Base-by-base conservation (phyloP, 2,888 invertebrate genomes). In the Oasisia sp. region DNA sequence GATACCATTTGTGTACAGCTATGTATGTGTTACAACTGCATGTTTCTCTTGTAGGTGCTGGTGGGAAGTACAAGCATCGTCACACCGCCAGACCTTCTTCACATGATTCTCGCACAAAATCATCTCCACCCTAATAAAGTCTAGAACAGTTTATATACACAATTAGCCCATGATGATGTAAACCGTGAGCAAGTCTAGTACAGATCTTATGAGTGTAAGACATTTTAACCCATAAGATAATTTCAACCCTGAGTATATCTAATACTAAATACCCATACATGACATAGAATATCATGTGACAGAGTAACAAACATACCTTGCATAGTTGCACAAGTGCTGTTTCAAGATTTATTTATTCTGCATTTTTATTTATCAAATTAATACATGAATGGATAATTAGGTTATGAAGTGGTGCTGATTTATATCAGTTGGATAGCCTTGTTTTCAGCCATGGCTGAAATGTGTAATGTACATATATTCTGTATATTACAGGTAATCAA, bases 51-150 rank as follows among this genome's bases (percentile, higher is more conserved):
- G 27, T 92, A 94, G 94, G 93, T 94, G 7, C 12, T 93, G 27
- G 93, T 94, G 14, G 94, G 94, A n/a, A 92, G 93, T 32, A 94
- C 94, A 1, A 92, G 92, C n/a, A 44, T 94, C n/a, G 74, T 93
- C 14, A 92, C 91, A 50, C 93, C 94, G 14, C 19, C 91, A 12
- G 93, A 93, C 32, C 32, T 93, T 44, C 74, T 93, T 14, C 74
- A 91, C 38, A 45, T 91, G 32, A 89, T 91, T 19, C 92, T 93
- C 1, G 91, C 91, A 44, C 93, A 93, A 89, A 92, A 93, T 56
- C 93, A 93, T 89, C 92, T 93, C n/a, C 45, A 74, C 58, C 93
- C 74, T 58, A 58, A 19, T 14, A 14, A 58, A 74, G 74, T 74
- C 74, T 74, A 74, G 74, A 27, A 74, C 27, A 74, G 27, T 19